Conservation (phyloP, 2,113 vertebrate species). For the Pyrgilauda ruficollis region DNA sequence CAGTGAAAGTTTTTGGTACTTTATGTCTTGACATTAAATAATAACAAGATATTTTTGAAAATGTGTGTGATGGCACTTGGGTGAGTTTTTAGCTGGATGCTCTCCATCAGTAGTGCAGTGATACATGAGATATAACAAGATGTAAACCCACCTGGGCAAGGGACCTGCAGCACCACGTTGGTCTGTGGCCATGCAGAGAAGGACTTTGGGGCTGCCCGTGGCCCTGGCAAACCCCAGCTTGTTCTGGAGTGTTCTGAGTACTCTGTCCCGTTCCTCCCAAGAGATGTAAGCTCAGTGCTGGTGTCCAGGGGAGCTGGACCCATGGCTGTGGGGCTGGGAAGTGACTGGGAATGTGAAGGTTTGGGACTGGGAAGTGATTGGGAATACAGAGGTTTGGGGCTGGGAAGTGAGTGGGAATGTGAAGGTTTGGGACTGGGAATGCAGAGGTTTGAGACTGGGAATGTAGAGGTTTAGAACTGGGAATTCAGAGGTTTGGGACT, state of each 20-base stretch:
- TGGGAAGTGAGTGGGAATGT: neutral
- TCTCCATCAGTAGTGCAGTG: rapidly evolving
- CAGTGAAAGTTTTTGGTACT: rapidly evolving
- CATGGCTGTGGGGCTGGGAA: rapidly evolving
- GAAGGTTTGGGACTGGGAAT: neutral
- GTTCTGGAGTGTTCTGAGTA: neutral
- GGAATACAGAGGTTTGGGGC: neutral
- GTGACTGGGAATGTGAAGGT: neutral
- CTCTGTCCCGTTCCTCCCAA: neutral
- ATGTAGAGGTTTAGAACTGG: neutral
- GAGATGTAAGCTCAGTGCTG: neutral
- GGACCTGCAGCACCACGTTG: rapidly evolving
- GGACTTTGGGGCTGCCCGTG: neutral
- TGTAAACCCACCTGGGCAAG: neutral
- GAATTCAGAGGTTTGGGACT: neutral
- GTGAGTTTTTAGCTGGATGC: neutral
- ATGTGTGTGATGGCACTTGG: rapidly evolving
- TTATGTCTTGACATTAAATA: neutral
- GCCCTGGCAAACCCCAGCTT: rapidly evolving
- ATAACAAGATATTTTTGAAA: neutral
- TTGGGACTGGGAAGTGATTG: neutral
- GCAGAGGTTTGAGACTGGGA: neutral
- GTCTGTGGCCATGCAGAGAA: rapidly evolving
- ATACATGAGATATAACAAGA: rapidly evolving
- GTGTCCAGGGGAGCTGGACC: neutral